Conservation (phyloP, 2,113 vertebrate species). For the Tetraodon nigroviridis region DNA sequence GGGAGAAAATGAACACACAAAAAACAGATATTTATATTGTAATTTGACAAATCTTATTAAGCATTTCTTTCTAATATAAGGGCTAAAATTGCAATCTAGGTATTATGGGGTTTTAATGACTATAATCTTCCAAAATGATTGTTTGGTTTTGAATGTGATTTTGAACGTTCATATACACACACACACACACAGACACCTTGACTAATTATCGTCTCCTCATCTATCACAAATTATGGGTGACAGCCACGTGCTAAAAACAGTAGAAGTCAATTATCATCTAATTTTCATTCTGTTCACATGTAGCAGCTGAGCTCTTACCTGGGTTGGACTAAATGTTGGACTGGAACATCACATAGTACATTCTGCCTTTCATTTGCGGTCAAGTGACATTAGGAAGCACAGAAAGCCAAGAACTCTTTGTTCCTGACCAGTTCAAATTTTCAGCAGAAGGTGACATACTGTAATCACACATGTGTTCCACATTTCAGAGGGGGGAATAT, state of each 20-base stretch:
- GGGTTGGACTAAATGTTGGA: conserved; percentile 2
- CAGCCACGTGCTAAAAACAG: conserved; percentile 47
- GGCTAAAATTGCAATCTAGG: no score
- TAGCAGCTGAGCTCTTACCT: background rate
- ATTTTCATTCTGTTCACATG: conserved; percentile 46
- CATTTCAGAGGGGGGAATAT: background rate
- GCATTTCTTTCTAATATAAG: no score
- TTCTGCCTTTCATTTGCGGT: background rate
- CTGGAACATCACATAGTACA: background rate
- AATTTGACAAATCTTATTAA: no score
- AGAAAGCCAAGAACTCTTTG: conserved; percentile 1
- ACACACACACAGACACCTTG: background rate
- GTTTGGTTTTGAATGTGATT: background rate
- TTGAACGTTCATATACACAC: background rate
- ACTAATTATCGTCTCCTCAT: conserved; percentile 8
- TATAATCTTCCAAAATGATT: background rate
- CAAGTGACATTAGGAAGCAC: background rate
- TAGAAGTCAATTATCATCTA: conserved; percentile 53
- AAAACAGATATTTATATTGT: no score
- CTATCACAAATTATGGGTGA: conserved; percentile 31
- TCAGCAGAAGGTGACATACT: background rate
- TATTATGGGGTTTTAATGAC: background rate
- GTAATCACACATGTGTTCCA: conserved; percentile 10
- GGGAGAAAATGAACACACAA: no score
- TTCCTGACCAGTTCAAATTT: conserved; percentile 2